Conservation (phyloP, 2,113 vertebrate genomes). For the Elephas maximus region DNA sequence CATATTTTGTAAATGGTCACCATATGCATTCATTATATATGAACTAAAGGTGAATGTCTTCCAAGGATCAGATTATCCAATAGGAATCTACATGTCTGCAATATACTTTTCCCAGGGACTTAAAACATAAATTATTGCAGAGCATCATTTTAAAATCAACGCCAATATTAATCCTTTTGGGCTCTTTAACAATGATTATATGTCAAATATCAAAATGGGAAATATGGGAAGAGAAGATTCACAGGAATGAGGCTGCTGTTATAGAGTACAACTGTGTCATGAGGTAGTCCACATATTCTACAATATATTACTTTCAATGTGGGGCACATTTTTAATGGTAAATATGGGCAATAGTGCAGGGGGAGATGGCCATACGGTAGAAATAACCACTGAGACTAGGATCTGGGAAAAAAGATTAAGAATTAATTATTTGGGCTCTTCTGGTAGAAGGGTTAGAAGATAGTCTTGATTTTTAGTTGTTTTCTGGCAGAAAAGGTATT, state of each 20-base stretch:
- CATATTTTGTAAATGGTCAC: conserved; percentile 6
- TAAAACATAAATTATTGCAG: conserved; percentile 49
- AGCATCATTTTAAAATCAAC: conserved; percentile 27
- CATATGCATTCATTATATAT: neutral
- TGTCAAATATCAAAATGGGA: neutral
- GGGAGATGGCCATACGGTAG: neutral
- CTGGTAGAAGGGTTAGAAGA: neutral
- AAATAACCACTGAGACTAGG: neutral
- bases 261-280: neutral
- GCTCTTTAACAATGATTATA: conserved; percentile 24
- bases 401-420: neutral
- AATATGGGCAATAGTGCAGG: neutral
- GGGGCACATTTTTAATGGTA: neutral
- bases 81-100: neutral
- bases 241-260: neutral
- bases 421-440: neutral
- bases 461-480: neutral
- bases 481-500: conserved; percentile 53
- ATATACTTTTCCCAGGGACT: conserved; percentile 16
- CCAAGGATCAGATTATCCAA: neutral
- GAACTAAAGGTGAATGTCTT: neutral
- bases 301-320: neutral
- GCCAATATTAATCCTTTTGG: neutral
- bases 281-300: neutral
- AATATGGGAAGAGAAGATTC: neutral